Base-by-base conservation (phyloP, 2,888 invertebrate genomes). In the Tillus elongatus region DNA sequence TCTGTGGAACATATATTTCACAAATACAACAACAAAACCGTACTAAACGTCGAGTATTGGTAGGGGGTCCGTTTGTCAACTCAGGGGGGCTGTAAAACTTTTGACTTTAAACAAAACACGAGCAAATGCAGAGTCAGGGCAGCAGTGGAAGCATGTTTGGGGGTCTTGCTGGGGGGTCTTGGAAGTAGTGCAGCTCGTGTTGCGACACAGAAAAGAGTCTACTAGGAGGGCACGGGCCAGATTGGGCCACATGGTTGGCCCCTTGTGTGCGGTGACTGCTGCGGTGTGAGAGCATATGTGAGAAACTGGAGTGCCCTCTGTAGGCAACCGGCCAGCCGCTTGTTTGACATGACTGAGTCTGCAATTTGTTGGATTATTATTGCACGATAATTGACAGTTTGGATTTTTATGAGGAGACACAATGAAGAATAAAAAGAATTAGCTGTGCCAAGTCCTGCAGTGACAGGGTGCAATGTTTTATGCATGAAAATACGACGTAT, bases 101-200 rank as follows among this genome's bases (percentile, higher is more conserved):
- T 53, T 49, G 47, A 46, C 47, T 48, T 56, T 52, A 55, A 52
- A 57, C 54, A 55, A 56, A 56, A 53, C 52, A 45, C 31, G 30
- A 36, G 36, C 31, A 35, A 40, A 42, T 39, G 41, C 52, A 47
- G 46, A 44, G 45, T 45, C 44, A 46, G 42, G 43, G 47, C 48
- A 49, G 41, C 49, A 36, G 48, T 47, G 46, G 44, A 45, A 43
- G 42, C 42, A 40, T 48, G 40, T 49, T 49, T 55, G 51, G 55
- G 52, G 56, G 53, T 46, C 54, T 35, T 35, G 39, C 38, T 47
- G 46, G 53, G 56, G 52, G 52, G 51, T 47, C 52, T 40, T 29
- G 24, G 30, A 39, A 40, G 29, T 39, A 31, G 41, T 24, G 13
- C 34, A 34, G 24, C 19, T 31, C 16, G 19, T 15, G 29, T 27